phyloP scores from a whole-genome alignment of 2,888 invertebrate species.

The Volucella zonaria region DNA sequence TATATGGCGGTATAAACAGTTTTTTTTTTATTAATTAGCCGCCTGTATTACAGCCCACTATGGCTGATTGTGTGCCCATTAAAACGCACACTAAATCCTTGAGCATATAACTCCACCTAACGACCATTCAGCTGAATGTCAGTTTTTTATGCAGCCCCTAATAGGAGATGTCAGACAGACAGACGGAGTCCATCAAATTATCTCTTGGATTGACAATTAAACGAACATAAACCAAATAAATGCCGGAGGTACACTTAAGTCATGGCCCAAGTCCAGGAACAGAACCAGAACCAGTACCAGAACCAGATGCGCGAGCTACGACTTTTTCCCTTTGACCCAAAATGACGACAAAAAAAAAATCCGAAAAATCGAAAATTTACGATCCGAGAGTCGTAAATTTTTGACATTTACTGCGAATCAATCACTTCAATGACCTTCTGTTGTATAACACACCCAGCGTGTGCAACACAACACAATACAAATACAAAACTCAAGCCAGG shows the following conservation, averaged over 20 bases:
- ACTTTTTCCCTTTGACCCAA: constrained; percentile 18
- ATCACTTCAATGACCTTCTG: constrained; percentile 71
- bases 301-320: constrained; percentile 32
- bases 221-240: constrained; percentile 33
- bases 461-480: constrained; percentile 1
- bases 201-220: constrained; percentile 57
- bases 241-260: constrained; percentile 4
- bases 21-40: constrained; percentile 67
- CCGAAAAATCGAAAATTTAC: constrained; percentile 49
- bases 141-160: constrained; percentile 18
- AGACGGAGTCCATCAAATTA: constrained; percentile 39
- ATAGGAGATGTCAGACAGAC: constrained; percentile 5
- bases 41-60: constrained; percentile 22
- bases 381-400: constrained; percentile 63
- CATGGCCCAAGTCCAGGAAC: not conserved
- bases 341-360: constrained; percentile 9
- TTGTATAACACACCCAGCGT: constrained; percentile 53
- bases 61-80: constrained; percentile 1
- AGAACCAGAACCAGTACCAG: constrained; percentile 4
- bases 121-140: constrained; percentile 21
- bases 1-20: constrained; percentile 68
- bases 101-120: constrained; percentile 38
- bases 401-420: constrained; percentile 73
- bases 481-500: constrained; percentile 11
- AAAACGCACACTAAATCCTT: constrained; percentile 6